These are phyloP conservation scores for Apis florea DNA, from an alignment of 1,140 invertebrate species.

Conservation along the genomic window DNA sequence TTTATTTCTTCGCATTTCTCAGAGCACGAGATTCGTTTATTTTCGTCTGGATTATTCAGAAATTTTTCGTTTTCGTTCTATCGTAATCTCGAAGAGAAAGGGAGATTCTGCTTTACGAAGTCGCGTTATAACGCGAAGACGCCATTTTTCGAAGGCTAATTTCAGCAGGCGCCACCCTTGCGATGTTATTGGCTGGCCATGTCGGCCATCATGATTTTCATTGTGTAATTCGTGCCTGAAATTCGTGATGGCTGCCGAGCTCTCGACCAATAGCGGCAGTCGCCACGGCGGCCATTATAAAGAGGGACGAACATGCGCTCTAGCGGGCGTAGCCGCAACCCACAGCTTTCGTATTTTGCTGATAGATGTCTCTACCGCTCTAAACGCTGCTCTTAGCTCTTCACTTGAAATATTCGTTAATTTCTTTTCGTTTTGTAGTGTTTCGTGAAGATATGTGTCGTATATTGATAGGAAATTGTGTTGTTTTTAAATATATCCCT, in stretches of 20 bases:
- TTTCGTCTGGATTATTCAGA: background rate
- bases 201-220: constrained; percentile 76
- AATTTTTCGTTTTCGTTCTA: constrained; percentile 13
- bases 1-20: too few species aligned
- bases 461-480: fast-evolving
- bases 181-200: constrained; percentile 70
- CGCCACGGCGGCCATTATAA: constrained; percentile 71
- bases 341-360: constrained; percentile 44
- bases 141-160: constrained; percentile 68
- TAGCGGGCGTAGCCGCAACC: constrained; percentile 65
- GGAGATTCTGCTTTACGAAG: background rate
- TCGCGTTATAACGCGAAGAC: background rate
- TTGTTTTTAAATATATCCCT: fast-evolving
- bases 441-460: fast-evolving
- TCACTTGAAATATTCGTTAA: background rate
- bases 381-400: constrained; percentile 41
- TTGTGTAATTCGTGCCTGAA: constrained; percentile 74
- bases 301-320: constrained; percentile 68
- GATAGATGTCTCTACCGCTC: constrained; percentile 74
- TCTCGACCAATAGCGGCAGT: constrained; percentile 71
- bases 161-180: constrained; percentile 65
- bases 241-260: constrained; percentile 77
- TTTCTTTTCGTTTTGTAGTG: fast-evolving
- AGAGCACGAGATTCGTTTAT: too few species aligned
- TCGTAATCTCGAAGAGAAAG: too few species aligned